Base-by-base conservation (phyloP, 1,140 invertebrate genomes). In the Heliconius eleuchia region DNA sequence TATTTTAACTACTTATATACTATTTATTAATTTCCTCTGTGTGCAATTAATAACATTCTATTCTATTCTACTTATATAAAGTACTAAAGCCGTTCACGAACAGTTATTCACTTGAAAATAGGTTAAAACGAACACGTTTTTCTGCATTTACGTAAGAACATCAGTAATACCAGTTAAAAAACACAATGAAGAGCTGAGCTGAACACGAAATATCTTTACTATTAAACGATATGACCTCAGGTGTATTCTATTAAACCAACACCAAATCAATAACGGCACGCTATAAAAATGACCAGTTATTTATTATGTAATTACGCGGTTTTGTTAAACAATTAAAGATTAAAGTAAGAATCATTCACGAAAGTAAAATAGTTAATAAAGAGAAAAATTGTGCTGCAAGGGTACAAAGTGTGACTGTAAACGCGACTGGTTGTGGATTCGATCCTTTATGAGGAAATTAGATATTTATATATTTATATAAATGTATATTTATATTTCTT, bases 251-350 rank as follows among this genome's bases (percentile, higher is more conserved):
- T 30, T 66, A 4, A 30, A 66, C 27, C 9, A 66, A 66, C 27
- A 66, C 27, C 2, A 27, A 57, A 57, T 23, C 16, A 57, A 57
- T 8, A 23, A 27, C 11, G 34, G 57, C 74, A 71, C 60, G 74
- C 74, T 27, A 76, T 76, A 27, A 34, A 30, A 76, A 70, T 74
- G 74, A 76, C 60, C 74, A 55, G 23, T 34, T 39, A 34, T 66
- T 70, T 3, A 75, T 50, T 23, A 46, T 46, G 42, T 46, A 46
- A 16, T 70, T 76, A 57, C 46, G 70, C 9, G 39, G 13, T 9
- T 70, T 18, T 76, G 23, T 52, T 30, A 71, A 70, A 8, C 0
- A 70, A 39, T 42, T 57, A 11, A 57, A 16, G 27, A 39, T 42
- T 57, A 11, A 57, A 16, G 11, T 66, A 11, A 66, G 9, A 66